phyloP scores from a whole-genome alignment of 2,797 vertebrate genomes.

The Periparus ater region DNA sequence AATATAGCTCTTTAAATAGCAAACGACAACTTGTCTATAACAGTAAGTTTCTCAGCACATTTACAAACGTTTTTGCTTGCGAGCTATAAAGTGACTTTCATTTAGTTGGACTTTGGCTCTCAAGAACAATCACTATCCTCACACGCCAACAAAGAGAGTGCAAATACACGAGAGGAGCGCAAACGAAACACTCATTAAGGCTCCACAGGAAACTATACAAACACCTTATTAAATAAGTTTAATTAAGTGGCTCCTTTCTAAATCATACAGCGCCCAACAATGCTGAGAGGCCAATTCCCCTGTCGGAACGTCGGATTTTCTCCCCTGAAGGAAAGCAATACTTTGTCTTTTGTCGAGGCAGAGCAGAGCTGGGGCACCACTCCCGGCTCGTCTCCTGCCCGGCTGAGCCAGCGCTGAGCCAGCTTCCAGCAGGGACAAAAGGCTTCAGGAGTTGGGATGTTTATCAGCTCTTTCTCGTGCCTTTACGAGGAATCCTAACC shows the following conservation, averaged over 20 bases:
- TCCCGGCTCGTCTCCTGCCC: neutral
- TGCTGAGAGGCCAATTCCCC: neutral
- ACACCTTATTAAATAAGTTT: conserved; percentile 39
- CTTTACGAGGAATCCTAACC: neutral
- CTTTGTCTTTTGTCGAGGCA: neutral
- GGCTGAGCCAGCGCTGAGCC: neutral
- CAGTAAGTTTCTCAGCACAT: conserved; percentile 25
- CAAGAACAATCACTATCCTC: conserved; percentile 40
- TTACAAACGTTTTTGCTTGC: neutral
- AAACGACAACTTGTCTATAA: conserved; percentile 59
- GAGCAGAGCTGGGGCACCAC: neutral
- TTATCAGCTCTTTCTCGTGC: neutral
- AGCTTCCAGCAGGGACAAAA: neutral
- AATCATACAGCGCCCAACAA: neutral
- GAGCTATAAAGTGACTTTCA: conserved; percentile 21
- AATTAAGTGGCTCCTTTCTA: conserved; percentile 36
- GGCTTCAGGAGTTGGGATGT: neutral
- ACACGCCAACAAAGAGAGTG: neutral
- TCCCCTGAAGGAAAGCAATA: conserved; percentile 18
- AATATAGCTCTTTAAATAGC: conserved; percentile 59
- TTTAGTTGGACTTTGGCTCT: neutral
- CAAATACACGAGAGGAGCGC: neutral
- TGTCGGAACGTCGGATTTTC: neutral
- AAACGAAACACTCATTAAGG: conserved; percentile 14
- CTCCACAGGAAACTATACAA: conserved; percentile 33